These are phyloP conservation scores for Heliconius cydno DNA, from an alignment of 2,888 invertebrate species.

Conservation along the genomic window DNA sequence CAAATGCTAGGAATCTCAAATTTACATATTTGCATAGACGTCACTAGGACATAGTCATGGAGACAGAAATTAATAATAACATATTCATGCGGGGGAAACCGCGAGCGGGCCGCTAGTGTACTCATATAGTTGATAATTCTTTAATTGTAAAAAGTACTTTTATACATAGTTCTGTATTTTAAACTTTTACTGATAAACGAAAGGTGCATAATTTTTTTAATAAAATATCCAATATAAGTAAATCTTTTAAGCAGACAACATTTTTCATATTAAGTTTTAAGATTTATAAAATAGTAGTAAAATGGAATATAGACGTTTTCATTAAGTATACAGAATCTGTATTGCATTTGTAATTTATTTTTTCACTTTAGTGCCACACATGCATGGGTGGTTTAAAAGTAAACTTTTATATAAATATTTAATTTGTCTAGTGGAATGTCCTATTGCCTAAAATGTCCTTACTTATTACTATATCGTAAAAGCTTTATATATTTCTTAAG, in stretches of 20 bases:
- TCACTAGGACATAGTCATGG: no score
- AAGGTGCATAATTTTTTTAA: neutral
- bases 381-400: neutral
- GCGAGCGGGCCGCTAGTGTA: no score
- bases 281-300: no score
- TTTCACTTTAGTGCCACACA: constrained; percentile 4
- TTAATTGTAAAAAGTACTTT: neutral
- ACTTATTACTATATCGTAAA: neutral
- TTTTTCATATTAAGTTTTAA: neutral
- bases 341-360: neutral
- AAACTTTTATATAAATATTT: constrained; percentile 7
- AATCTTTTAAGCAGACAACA: neutral
- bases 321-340: neutral
- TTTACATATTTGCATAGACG: no score
- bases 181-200: neutral
- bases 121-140: neutral
- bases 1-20: no score
- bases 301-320: neutral
- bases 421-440: constrained; percentile 14
- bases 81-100: no score
- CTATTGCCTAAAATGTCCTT: neutral
- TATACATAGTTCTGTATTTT: neutral
- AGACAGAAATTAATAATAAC: no score
- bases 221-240: neutral
- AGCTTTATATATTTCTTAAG: neutral